Base-by-base conservation (phyloP, 64 coral and sea anemone genomes). In the Actinia equina region DNA sequence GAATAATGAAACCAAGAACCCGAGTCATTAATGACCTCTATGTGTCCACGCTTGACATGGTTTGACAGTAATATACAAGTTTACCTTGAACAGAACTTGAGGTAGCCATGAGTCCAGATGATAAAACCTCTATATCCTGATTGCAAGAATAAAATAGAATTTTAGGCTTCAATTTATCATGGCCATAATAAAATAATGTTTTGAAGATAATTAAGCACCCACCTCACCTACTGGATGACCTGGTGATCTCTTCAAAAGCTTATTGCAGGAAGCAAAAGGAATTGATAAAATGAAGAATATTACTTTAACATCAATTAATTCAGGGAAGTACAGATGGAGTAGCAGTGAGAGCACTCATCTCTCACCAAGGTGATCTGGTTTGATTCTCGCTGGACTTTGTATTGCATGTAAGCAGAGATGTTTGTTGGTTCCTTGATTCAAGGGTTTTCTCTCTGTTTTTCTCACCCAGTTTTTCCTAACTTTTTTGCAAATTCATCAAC, bases 231-330 rank as follows among this genome's bases (percentile, higher is more conserved):
- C 59, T 70, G 60, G 71, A 86, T 91, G 84, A 80, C 84, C 84
- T 79, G 89, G 89, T 53, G 89, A 91, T 57, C 85, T 91, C 53
- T 91, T 85, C 71, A 91, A 46, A 52, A 91, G 89, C 89, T 91
- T 17, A 14, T 41, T 26, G 49, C 23, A 7, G 26, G 44, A 27
- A 87, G 25, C 17, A n/a, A 81, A 81, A 81, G n/a, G 19, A 65
- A 65, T 65, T 37, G 30, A 37, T 37, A 37, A 37, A 1, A 37
- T 37, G 30, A 37, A 37, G 30, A 37, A 37, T 37, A 37, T 37
- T 37, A 37, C 30, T 37, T 37, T 37, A 37, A 37, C 30, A 37
- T 37, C 30, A 37, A 37, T 37, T 37, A 37, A 37, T 37, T 37
- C 30, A 37, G 30, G 30, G 30, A 37, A 37, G 30, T 37, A 37